Conservation (phyloP, 2,888 invertebrate species). For the Silvanus unidentatus region DNA sequence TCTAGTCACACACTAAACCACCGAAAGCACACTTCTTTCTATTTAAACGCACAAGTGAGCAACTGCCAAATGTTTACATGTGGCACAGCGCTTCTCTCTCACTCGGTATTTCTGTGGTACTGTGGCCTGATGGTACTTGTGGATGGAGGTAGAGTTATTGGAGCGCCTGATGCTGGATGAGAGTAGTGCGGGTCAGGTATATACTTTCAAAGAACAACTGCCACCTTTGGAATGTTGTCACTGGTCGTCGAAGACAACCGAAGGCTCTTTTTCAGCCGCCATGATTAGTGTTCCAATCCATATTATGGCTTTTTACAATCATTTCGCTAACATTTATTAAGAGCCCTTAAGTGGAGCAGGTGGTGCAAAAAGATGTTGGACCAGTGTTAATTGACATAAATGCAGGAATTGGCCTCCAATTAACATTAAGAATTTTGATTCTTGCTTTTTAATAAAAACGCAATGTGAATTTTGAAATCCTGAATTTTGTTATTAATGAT, state of each 20-base stretch:
- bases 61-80: no score
- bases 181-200: constrained; percentile 26
- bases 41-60: no score
- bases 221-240: constrained; percentile 42
- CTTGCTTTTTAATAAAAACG: no score
- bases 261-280: constrained; percentile 25
- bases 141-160: no score
- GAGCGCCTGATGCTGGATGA: constrained; percentile 2
- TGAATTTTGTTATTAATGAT: no score
- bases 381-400: constrained; percentile 8
- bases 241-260: constrained; percentile 37
- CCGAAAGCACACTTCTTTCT: background rate
- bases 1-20: no score
- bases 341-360: constrained; percentile 12
- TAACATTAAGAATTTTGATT: no score
- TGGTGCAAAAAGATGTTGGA: constrained; percentile 12
- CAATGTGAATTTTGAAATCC: no score
- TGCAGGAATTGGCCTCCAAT: background rate
- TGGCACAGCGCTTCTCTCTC: no score
- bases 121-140: constrained; percentile 8
- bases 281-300: constrained; percentile 12
- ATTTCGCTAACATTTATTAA: constrained; percentile 11
- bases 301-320: constrained; percentile 2
- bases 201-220: constrained; percentile 10
- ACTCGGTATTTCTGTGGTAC: constrained; percentile 8